Base-by-base conservation (phyloP, 1,140 invertebrate genomes). In the Hylaeus anthracinus region DNA sequence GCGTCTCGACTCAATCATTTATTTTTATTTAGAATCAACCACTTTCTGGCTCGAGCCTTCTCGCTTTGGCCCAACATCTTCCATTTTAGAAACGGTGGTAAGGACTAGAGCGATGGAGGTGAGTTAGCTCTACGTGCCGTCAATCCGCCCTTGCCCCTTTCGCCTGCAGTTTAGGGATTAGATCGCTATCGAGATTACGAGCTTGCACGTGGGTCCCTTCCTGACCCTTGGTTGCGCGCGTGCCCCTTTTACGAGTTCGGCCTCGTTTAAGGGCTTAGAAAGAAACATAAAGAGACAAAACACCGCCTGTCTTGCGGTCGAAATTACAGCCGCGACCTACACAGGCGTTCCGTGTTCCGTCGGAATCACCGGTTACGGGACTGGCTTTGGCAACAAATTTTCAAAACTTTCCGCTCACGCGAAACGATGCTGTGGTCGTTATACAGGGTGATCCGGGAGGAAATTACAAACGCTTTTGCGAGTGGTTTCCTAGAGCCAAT, bases 161-260 rank as follows among this genome's bases (percentile, higher is more conserved):
- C 63, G 79, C 60, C 83, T 61, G 55, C 75, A 48, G 60, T 82
- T 72, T 41, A 70, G 53, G 64, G 70, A 81, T 86, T 86, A 82
- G 73, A 85, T 86, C 58, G 70, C 15, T 60, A 74, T 85, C 72
- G 43, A 77, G 72, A 85, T 85, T 86, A 86, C 79, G 66, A 82
- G 60, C 60, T 79, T 48, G 37, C 51, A 41, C 41, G 48, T 51
- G 9, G 45, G 55, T 67, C 67, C 67, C 67, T 79, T 72, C 48
- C 37, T 51, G 6, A 8, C 43, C 69, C 72, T 37, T 39, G 41
- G 51, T n/a, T 37, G 56, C 12, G 69, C 66, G 65, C 71, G 45
- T 77, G 58, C 70, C 43, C 83, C 48, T 58, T 75, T 84, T 75
- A 61, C 53, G 45, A 70, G 39, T 55, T 64, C 48, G n/a, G 45